These are phyloP conservation scores for Pogona vitticeps DNA, from an alignment of 2,113 vertebrate genomes.

Conservation along the genomic window DNA sequence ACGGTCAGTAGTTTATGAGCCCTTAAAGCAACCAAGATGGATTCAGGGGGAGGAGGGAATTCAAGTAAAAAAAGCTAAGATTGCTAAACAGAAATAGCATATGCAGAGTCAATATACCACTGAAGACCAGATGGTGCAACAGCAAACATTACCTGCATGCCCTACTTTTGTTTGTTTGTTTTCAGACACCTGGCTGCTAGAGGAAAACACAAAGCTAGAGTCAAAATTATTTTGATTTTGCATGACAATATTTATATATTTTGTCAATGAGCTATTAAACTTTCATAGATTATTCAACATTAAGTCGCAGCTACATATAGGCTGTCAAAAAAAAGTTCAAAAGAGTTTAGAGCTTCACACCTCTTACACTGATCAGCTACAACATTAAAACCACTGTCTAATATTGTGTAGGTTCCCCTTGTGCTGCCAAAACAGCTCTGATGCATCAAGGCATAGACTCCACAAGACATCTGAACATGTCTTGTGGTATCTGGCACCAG, in stretches of 20 bases:
- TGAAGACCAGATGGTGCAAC: not conserved
- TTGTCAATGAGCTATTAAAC: not conserved
- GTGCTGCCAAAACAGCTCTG: too few species aligned
- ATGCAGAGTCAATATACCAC: not conserved
- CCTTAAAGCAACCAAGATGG: not conserved
- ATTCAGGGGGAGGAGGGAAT: not conserved
- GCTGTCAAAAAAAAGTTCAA: not conserved
- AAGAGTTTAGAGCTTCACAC: not conserved
- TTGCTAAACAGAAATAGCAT: not conserved
- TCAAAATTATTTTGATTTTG: not conserved
- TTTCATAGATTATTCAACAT: not conserved
- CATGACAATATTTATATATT: not conserved
- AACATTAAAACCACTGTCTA: too few species aligned
- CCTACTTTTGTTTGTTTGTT: too few species aligned
- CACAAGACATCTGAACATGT: too few species aligned
- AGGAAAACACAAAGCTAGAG: not conserved
- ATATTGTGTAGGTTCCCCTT: too few species aligned
- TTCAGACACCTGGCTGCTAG: not conserved
- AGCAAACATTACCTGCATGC: slow-evolving; percentile 4
- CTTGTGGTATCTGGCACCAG: too few species aligned
- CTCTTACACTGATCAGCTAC: too few species aligned
- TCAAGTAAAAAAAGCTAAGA: not conserved
- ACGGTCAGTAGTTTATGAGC: not conserved
- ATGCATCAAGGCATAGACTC: too few species aligned
- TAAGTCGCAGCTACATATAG: not conserved